Percentiles rank a stretch among this genome's conserved stretches.
Conservation (phyloP, 1,140 invertebrate species). For the Oryzaephilus surinamensis region DNA sequence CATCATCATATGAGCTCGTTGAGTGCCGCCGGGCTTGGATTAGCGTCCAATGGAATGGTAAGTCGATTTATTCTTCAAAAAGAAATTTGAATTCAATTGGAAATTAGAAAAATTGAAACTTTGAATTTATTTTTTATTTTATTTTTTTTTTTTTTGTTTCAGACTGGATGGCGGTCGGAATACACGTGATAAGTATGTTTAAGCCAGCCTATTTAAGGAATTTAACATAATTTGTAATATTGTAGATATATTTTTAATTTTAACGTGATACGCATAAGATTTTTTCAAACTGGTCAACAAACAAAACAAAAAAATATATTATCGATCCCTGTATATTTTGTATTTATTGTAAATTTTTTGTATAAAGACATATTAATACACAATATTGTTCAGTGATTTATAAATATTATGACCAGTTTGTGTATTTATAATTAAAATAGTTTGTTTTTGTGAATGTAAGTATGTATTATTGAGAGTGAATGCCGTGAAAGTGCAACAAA, state of each 20-base stretch:
- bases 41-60: conserved; percentile 37
- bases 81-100: neutral
- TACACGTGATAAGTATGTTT: conserved; percentile 35
- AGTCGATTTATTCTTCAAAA: conserved; percentile 12
- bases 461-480: too few species aligned
- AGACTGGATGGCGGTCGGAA: conserved; percentile 36
- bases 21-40: conserved; percentile 32
- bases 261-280: conserved; percentile 18
- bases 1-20: conserved; percentile 36
- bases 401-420: conserved; percentile 18
- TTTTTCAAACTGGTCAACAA: conserved; percentile 12
- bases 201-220: conserved; percentile 13
- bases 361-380: conserved; percentile 12
- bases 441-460: too few species aligned
- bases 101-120: neutral
- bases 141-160: conserved; percentile 27
- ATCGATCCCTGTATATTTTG: conserved; percentile 17
- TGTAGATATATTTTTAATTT: conserved; percentile 23
- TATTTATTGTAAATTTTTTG: conserved; percentile 12
- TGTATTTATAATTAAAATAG: too few species aligned
- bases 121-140: too few species aligned
- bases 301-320: too few species aligned
- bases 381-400: conserved; percentile 19
- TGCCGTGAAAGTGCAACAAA: too few species aligned
- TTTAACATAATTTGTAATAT: conserved; percentile 16